Evolutionary conservation across 2,888 invertebrate genomes (phyloP).

Genomic region (Omphaloscelis lunosa): DNA sequence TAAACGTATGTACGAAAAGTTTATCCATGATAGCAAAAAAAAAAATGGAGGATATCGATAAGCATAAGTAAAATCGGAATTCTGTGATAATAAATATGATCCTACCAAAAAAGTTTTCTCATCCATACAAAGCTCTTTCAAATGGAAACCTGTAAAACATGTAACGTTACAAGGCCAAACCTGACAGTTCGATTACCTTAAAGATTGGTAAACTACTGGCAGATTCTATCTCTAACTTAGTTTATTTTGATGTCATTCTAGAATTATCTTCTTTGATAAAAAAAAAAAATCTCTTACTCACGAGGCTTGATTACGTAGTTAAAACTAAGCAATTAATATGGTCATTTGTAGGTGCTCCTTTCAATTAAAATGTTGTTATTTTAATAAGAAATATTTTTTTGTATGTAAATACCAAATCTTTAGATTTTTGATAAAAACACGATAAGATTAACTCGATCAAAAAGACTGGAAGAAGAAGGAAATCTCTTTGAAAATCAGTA

Average conservation of each 20-base stretch:
- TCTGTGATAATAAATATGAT: background rate
- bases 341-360: background rate
- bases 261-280: background rate
- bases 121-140: slow-evolving; percentile 14
- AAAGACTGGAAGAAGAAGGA: background rate
- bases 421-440: background rate
- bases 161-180: background rate
- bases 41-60: background rate
- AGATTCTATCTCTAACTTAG: background rate
- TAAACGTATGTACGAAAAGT: no score
- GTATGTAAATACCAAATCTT: background rate
- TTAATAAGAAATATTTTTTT: background rate
- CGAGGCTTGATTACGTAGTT: background rate
- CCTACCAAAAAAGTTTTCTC: slow-evolving; percentile 7
- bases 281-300: background rate
- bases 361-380: background rate
- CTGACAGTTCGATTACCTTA: slow-evolving; percentile 16
- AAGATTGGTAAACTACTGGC: slow-evolving; percentile 9
- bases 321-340: background rate
- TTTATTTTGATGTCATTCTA: background rate
- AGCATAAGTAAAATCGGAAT: background rate
- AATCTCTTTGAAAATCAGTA: background rate
- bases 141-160: slow-evolving; percentile 16
- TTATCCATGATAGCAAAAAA: background rate
- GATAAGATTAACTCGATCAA: no score